Base-by-base conservation (phyloP, 2,113 vertebrate species). In the Tretioscincus oriximinensis region DNA sequence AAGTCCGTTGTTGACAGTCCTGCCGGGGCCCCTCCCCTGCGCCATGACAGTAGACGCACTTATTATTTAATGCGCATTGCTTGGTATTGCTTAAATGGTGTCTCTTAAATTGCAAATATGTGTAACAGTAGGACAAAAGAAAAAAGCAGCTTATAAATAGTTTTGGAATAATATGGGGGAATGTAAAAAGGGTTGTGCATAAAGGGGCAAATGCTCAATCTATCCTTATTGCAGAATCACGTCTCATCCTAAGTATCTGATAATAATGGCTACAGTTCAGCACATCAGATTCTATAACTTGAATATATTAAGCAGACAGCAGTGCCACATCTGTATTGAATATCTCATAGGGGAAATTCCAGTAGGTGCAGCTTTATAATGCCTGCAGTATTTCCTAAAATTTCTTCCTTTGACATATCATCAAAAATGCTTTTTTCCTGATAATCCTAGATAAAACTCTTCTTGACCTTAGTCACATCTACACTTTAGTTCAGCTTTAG, bases 1-100 rank as follows among this genome's bases (percentile, higher is more conserved):
- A 81, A 84, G 80, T 45, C 4, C 16, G 11, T 12, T 1, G 7
- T 80, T 90, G 81, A 82, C 82, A 84, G 65, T 79, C 22, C 65
- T 28, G 24, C 82, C 65, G 2, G 35, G n/a, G 35, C 35, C n/a
- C 28, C 35, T 63, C 47, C 7, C 61, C 45, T 29, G 9, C 47
- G 9, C 18, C 16, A 4, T 58, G 9, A 11, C 51, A 10, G 5
- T 63, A 61, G 47, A 51, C 14, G 22, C 20, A 60, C 14, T 45
- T 29, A 28, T 26, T 26, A 60, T 58, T 69, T 76, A 5, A 70
- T 69, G 26, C 69, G 76, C 29, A 22, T 51, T 81, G 41, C 28
- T 76, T 73, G 60, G 49, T 24, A 1, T 12, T 61, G 28, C 31
- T 76, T 70, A 69, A 61, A 58, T 68, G 29, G 49, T 9, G 45